Evolutionary conservation across 2,113 vertebrate genomes (phyloP), one percentile per base, ranked within the genome.

Genomic region (Heptranchias perlo): DNA sequence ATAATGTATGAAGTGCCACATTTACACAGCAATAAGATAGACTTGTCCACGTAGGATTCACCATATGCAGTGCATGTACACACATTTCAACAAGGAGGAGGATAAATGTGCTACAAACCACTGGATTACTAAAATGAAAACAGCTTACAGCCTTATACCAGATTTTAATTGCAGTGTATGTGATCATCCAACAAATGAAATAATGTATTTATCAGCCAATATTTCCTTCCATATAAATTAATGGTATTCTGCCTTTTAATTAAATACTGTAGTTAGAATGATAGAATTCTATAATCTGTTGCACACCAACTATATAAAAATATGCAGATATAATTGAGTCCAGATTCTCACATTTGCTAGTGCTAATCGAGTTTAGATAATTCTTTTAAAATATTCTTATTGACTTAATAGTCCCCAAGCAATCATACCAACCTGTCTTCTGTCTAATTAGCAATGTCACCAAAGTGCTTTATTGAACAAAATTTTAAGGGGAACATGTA

Each of bases 181-280:
- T 62, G 58, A 93, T 49, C 62, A 94, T 28, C 62, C 54, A 61
- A 58, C 31, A 31, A 91, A 23, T 61, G 16, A 61, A 95, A 31
- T 16, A 54, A 54, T 69, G 16, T 95, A 95, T 95, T 95, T 95
- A 95, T 69, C 94, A 31, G 94, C 39, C 94, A 95, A 95, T 95
- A 73, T 95, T 95, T 95, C 69, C n/a, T 49, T 58, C 87, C 52
- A 35, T 61, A 91, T 91, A 91, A 91, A 95, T 95, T 95, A 95
- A 94, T 69, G 58, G n/a, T 95, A 95, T 69, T 69, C 94, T 69
- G 47, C 65, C 65, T 69, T 95, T 69, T 95, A 69, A 95, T 95
- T 65, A 69, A 49, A 69, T 67, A 69, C 44, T 35, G 64, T 95
- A 95, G 94, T 49, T 95, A 95, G 65, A 95, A 95, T 73, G 65